phyloP scores from a whole-genome alignment of 2,797 vertebrate genomes.

The Acrossocheilus fasciatus region DNA sequence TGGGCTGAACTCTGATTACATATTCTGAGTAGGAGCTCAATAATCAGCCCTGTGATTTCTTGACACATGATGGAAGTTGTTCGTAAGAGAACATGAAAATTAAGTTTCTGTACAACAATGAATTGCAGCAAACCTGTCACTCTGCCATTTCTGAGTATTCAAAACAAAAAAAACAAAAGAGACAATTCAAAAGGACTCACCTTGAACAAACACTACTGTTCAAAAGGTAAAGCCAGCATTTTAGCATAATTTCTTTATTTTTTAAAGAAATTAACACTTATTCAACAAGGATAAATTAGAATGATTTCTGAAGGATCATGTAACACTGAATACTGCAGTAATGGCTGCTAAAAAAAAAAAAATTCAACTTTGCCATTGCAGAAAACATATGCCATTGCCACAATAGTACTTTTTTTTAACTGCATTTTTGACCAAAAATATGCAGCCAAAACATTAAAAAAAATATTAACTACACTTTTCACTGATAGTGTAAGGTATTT shows the following conservation, averaged over 20 bases:
- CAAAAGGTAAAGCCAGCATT: background rate
- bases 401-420: background rate
- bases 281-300: background rate
- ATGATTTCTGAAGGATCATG: background rate
- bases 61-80: constrained; percentile 19
- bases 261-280: background rate
- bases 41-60: constrained; percentile 23
- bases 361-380: background rate
- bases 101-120: constrained; percentile 1
- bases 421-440: background rate
- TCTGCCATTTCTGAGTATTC: background rate
- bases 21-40: constrained; percentile 19
- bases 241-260: background rate
- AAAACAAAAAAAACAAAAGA: background rate
- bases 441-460: background rate
- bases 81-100: constrained; percentile 15
- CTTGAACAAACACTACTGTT: background rate
- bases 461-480: background rate
- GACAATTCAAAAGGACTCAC: background rate
- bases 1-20: constrained; percentile 28
- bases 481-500: background rate
- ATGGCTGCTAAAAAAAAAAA: background rate
- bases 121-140: background rate
- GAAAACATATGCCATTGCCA: background rate
- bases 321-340: background rate